Conservation (phyloP, 1,140 invertebrate species). For the Euschistus heros region DNA sequence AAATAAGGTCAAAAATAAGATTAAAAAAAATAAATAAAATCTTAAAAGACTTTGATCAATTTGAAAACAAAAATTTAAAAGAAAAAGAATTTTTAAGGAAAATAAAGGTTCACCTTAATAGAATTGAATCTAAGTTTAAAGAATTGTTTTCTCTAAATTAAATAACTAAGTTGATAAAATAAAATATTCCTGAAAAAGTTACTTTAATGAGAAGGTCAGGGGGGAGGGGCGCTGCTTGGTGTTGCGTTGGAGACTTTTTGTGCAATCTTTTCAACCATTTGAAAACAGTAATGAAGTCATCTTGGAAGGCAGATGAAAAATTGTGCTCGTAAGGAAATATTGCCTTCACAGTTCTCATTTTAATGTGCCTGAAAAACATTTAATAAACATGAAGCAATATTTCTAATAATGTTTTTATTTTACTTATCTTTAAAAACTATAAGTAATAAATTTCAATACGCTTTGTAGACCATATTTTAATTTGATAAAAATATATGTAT, state of each 20-base stretch:
- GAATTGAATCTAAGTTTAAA: too few relatives aligned
- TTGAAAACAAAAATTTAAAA: too few relatives aligned
- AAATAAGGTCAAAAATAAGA: not conserved
- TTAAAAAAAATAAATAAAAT: not conserved
- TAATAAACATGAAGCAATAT: too few relatives aligned
- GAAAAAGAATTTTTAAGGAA: too few relatives aligned
- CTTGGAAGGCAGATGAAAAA: constrained; percentile 85
- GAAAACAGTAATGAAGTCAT: constrained; percentile 77
- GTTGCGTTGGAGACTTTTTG: constrained; percentile 49
- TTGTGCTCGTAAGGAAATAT: constrained; percentile 87
- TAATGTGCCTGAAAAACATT: constrained; percentile 37
- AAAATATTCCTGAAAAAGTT: constrained; percentile 28
- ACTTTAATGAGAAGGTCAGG: constrained; percentile 82
- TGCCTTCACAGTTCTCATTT: constrained; percentile 57
- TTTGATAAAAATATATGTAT: too few relatives aligned
- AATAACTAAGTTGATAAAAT: not conserved
- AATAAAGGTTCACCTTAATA: too few relatives aligned
- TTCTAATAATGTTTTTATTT: too few relatives aligned
- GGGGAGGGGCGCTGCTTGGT: constrained; percentile 46
- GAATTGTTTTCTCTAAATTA: too few relatives aligned
- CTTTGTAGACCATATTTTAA: too few relatives aligned
- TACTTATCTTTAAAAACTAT: too few relatives aligned
- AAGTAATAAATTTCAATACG: too few relatives aligned
- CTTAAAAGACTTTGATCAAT: not conserved
- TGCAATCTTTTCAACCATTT: constrained; percentile 89